Evolutionary conservation across 2,888 invertebrate species (phyloP).

Genomic region (Papilio gigon): DNA sequence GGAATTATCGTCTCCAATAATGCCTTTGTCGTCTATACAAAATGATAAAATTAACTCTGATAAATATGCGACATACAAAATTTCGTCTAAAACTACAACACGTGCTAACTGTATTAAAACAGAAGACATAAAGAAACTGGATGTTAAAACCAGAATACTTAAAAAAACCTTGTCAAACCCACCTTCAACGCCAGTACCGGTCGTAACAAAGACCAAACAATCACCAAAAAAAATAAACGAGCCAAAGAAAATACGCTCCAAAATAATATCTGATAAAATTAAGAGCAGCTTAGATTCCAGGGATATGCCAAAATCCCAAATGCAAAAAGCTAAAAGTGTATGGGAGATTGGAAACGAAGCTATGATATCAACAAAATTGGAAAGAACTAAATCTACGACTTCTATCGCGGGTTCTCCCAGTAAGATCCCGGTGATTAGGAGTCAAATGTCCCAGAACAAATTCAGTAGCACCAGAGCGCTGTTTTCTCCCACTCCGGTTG

Average conservation of each 20-base stretch:
- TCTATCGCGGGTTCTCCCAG: slow-evolving; percentile 83
- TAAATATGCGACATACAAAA: slow-evolving; percentile 80
- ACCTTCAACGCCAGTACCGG: slow-evolving; percentile 77
- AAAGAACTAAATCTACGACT: slow-evolving; percentile 78
- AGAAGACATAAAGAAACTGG: slow-evolving; percentile 78
- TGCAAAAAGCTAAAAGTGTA: slow-evolving; percentile 80
- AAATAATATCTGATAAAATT: slow-evolving; percentile 63
- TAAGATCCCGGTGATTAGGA: slow-evolving; percentile 84
- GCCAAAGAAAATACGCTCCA: slow-evolving; percentile 73
- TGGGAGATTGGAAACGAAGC: slow-evolving; percentile 80
- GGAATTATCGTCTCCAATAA: slow-evolving; percentile 71
- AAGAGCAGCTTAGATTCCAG: slow-evolving; percentile 65
- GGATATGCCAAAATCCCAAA: slow-evolving; percentile 68
- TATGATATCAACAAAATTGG: slow-evolving; percentile 67
- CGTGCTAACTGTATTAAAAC: slow-evolving; percentile 70
- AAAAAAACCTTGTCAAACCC: slow-evolving; percentile 81
- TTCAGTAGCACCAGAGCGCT: slow-evolving; percentile 79
- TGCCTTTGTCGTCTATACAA: slow-evolving; percentile 63
- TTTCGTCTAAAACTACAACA: slow-evolving; percentile 71
- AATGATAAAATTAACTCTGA: slow-evolving; percentile 74
- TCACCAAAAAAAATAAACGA: slow-evolving; percentile 69
- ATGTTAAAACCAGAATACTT: slow-evolving; percentile 80
- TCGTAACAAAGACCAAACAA: slow-evolving; percentile 73
- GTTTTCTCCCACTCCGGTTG: slow-evolving; percentile 82
- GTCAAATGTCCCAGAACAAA: slow-evolving; percentile 77